Evolutionary conservation across 2,113 vertebrate genomes (phyloP).

Genomic region (Petroica traversi): DNA sequence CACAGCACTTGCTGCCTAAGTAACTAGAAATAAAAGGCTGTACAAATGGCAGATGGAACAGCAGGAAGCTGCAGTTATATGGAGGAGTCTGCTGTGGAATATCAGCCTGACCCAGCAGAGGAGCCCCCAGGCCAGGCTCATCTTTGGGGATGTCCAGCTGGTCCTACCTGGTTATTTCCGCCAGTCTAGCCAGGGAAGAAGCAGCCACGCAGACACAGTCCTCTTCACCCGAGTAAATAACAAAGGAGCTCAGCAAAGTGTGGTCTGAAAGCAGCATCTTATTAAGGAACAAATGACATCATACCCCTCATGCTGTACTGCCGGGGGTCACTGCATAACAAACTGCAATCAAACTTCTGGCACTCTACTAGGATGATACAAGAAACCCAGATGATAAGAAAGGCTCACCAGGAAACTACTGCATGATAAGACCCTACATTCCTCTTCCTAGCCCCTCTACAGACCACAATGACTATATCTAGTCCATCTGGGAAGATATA

Average conservation of each 20-base stretch:
- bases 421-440: neutral
- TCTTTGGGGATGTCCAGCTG: no score
- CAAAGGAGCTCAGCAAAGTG: neutral
- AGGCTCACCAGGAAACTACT: neutral
- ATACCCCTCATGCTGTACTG: neutral
- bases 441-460: neutral
- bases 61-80: neutral
- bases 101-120: neutral
- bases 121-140: neutral
- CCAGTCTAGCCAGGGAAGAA: neutral
- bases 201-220: neutral
- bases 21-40: neutral
- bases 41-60: neutral
- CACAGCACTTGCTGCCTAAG: neutral
- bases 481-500: neutral
- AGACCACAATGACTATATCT: neutral
- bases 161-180: neutral
- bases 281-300: neutral
- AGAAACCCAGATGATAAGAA: neutral
- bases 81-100: neutral
- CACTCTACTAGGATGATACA: neutral
- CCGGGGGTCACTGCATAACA: neutral
- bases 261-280: neutral
- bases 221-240: neutral
- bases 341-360: neutral